A percentile compares a stretch with the other conserved stretches of the same genome.
These are phyloP conservation scores for Lochmaea capreae DNA, from an alignment of 2,888 invertebrate species.

Conservation along the genomic window DNA sequence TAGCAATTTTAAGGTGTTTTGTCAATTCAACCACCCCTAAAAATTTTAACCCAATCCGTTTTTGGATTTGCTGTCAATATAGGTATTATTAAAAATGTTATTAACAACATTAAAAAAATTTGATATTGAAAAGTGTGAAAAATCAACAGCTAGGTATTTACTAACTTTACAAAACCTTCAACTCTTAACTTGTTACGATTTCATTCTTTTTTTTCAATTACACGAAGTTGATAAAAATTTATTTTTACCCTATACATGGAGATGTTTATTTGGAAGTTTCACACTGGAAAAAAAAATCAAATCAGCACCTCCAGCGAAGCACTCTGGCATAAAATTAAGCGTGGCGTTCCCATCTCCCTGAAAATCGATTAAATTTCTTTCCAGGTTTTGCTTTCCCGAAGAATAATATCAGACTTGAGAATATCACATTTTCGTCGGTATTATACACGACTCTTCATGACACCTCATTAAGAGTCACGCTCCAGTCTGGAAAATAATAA, in stretches of 20 bases:
- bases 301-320: constrained; percentile 35
- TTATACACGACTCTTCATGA: constrained; percentile 22
- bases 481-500: background rate
- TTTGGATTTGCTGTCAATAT: no score
- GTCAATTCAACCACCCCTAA: no score
- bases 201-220: no score
- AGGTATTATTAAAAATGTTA: no score
- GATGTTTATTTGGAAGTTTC: background rate
- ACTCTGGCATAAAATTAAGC: constrained; percentile 35
- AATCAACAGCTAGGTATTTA: no score
- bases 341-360: constrained; percentile 30
- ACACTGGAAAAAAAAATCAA: constrained; percentile 21
- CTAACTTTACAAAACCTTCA: no score
- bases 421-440: constrained; percentile 24
- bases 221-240: no score
- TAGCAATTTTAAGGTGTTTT: no score
- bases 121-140: no score
- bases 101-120: no score
- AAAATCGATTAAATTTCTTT: constrained; percentile 34
- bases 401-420: constrained; percentile 23
- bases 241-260: background rate
- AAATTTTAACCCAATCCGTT: no score
- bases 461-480: constrained; percentile 15
- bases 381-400: constrained; percentile 23
- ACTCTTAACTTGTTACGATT: no score